Evolutionary conservation across 2,888 invertebrate genomes (phyloP), one percentile per base, ranked within the genome.

Genomic region (Sinodicranocentrus sp.): DNA sequence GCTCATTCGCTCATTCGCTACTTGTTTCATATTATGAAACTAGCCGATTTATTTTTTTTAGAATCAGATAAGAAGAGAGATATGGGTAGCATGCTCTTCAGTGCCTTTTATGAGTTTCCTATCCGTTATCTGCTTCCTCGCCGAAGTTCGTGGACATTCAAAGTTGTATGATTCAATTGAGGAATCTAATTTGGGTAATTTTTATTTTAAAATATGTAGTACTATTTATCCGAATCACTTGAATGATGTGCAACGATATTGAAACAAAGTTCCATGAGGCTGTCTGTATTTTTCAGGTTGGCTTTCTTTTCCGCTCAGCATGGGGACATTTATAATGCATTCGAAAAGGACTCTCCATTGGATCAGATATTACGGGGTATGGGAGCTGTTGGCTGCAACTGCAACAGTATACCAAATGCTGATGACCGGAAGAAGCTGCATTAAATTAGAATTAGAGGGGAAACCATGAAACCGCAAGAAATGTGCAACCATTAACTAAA

Each of bases 291-390:
- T 33, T 63, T 19, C 19, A 83, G 84, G 78, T 23, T 87, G 85
- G 86, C 25, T 57, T 17, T 79, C 84, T 1, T 48, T 88, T 2
- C 77, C 89, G 0, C 25, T 89, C 13, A 90, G 90, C 57, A 85
- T 90, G 13, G 85, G 86, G 91, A 92, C 85, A 88, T 92, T 21
- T 92, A 91, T 87, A 90, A 90, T 0, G 87, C 90, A 8, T 88
- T 86, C 77, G 25, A 86, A 33, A 84, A 82, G 5, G 68, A 86
- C 23, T 84, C 86, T 5, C 87, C 88, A 0, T 61, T 87, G 6
- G 84, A 87, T 10, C 78, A 83, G 23, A 25, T 87, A 8, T 26
- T 88, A 17, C 76, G 73, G 33, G 25, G 25, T 15, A 25, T 13
- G 26, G 44, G 1, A 2, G 78, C 5, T 6, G 3, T 10, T 6